phyloP scores from a whole-genome alignment of 2,113 vertebrate species.

The Hemichromis elongatus region DNA sequence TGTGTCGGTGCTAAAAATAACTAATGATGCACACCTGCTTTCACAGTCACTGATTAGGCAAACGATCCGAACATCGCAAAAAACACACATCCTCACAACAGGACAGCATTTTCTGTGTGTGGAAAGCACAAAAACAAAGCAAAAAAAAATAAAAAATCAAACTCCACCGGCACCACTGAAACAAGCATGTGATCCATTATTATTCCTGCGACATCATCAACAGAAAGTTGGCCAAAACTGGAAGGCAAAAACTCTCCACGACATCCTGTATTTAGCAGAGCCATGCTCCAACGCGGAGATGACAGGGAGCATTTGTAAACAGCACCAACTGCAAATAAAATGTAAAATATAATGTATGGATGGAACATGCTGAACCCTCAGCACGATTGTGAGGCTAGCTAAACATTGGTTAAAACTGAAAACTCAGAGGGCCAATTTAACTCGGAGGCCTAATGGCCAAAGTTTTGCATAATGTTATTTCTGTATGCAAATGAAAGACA shows the following conservation, averaged over 20 bases:
- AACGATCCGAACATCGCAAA: not conserved
- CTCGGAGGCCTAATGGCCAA: not conserved
- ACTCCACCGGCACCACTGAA: not conserved
- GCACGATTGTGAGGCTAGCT: not conserved
- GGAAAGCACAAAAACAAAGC: not conserved
- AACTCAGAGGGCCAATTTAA: not conserved
- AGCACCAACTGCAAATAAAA: not conserved
- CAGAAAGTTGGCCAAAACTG: not conserved
- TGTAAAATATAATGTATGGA: not conserved
- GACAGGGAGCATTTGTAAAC: not conserved
- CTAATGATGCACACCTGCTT: not conserved
- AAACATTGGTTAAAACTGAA: not conserved
- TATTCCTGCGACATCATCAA: not conserved
- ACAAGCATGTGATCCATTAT: not conserved
- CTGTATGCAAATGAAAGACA: not conserved
- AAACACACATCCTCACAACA: not conserved
- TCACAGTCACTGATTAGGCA: not conserved
- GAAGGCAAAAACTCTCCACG: not conserved
- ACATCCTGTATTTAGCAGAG: not conserved
- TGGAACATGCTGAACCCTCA: not conserved
- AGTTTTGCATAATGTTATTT: not conserved
- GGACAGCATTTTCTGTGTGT: not conserved
- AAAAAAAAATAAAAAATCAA: fast-evolving
- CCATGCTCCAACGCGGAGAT: not conserved
- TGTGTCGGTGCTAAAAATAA: not conserved